Base-by-base conservation (phyloP, 2,113 vertebrate genomes). In the Chelonoidis abingdonii region DNA sequence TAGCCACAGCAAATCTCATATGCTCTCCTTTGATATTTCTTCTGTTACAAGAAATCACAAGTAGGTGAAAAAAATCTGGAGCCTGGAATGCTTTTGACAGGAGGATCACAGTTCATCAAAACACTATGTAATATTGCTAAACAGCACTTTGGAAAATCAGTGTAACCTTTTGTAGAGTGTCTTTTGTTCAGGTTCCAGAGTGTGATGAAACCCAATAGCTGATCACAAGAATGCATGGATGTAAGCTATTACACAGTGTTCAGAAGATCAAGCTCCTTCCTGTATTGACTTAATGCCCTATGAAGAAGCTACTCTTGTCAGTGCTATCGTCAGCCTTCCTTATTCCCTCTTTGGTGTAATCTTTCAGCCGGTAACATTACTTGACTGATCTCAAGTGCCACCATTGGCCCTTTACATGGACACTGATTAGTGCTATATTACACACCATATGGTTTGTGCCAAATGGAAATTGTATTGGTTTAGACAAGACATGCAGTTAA, bases 151-250 rank as follows among this genome's bases (percentile, higher is more conserved):
- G 0, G 47, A 41, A 14, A 41, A 80, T 49, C 81, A 65, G 85
- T 54, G 35, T 3, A 16, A 35, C 1, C 57, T n/a, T 13, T 24
- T 31, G 57, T 49, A 10, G 29, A 29, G 80, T 49, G 8, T 1
- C 50, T 50, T 8, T 25, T 1, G 47, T 22, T 87, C 10, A 52
- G 75, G 44, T 47, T 49, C 49, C 44, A 19, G 69, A 16, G 24
- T 21, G 6, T 49, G 69, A 47, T 0, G 3, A 69, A 80, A 76
- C 41, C 4, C 0, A 0, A 22, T 2, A 29, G 27, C 49, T 52
- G 75, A 6, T 1, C 3, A 27, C 78, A 87, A 47, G 69, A 35
- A 5, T 1, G 0, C 0, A 0, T 3, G 69, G 29, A 2, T 35
- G 41, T 11, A 65, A 3, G 87, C 13, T 49, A 4, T 29, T 49